Base-by-base conservation (phyloP, 2,888 invertebrate genomes). In the Megaustenia siamemsis region DNA sequence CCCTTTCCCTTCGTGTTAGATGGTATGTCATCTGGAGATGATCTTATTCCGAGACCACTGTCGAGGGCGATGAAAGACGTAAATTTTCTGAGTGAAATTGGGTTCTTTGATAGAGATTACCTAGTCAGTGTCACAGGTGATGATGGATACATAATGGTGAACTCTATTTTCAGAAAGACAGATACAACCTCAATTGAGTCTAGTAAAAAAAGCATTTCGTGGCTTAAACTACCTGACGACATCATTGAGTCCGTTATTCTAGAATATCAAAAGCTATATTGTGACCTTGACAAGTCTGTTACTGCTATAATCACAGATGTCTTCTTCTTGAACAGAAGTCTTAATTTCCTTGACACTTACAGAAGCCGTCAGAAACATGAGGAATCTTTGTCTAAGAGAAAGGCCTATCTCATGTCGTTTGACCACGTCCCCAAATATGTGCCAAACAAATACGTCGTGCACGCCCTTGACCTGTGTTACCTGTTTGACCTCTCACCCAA, bases 231-330 rank as follows among this genome's bases (percentile, higher is more conserved):
- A 8, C 76, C 76, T 0, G 10, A 12, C 3, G 1, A 18, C 24
- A 38, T 77, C 2, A 24, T 12, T 1, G 10, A 60, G 21, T 77
- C 24, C 12, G 38, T 77, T 56, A 5, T 77, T 4, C 35, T 38
- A 4, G 76, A 77, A n/a, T 77, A 77, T n/a, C 4, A 21, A n/a
- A 56, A 77, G 1, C 6, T 77, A 6, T 77, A 77, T 77, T 56
- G 38, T 4, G 76, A 60, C 12, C 10, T 77, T 15, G 56, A 77
- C 6, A 77, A 77, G 8, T 38, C 76, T 18, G 35, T 28, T 4
- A 77, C n/a, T 38, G 56, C 76, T n/a, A 3, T 77, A 24, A n/a
- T n/a, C 45, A 77, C 76, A 40, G 76, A 77, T 40, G 6, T 8
- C 10, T 24, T 56, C 24, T 77, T 60, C 56, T 12, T 77, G 3